Conservation (phyloP, 2,113 vertebrate species). For the Capreolus pygargus region DNA sequence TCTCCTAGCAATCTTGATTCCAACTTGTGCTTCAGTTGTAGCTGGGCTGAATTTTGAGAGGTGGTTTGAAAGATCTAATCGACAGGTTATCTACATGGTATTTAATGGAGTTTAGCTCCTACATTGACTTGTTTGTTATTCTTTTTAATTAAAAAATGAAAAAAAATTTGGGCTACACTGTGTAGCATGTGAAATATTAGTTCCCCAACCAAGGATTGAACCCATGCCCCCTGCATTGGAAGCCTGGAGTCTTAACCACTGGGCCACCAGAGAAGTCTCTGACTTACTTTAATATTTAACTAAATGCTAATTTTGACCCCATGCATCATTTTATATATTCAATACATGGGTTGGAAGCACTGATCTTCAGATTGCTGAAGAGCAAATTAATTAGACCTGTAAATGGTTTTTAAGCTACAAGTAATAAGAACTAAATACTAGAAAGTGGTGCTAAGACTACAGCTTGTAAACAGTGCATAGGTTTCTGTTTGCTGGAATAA, state of each 20-base stretch:
- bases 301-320: not conserved
- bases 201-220: not conserved
- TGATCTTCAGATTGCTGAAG: not conserved
- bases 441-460: not conserved
- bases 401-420: conserved; percentile 40
- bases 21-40: not conserved
- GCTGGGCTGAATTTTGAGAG: not conserved
- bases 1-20: not conserved
- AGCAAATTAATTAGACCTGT: conserved; percentile 39
- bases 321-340: not conserved
- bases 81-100: not conserved
- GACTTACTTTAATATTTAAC: not conserved
- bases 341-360: not conserved
- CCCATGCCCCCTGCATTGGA: not conserved
- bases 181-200: not conserved
- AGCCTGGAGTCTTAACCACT: not conserved
- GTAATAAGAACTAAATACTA: conserved; percentile 45
- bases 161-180: not conserved
- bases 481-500: conserved; percentile 35
- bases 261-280: not conserved
- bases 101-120: not conserved
- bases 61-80: not conserved
- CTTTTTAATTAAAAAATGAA: not conserved
- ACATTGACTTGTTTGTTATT: not conserved
- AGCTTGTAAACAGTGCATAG: not conserved